phyloP scores from a whole-genome alignment of 2,797 vertebrate species.

The Dallia pectoralis region DNA sequence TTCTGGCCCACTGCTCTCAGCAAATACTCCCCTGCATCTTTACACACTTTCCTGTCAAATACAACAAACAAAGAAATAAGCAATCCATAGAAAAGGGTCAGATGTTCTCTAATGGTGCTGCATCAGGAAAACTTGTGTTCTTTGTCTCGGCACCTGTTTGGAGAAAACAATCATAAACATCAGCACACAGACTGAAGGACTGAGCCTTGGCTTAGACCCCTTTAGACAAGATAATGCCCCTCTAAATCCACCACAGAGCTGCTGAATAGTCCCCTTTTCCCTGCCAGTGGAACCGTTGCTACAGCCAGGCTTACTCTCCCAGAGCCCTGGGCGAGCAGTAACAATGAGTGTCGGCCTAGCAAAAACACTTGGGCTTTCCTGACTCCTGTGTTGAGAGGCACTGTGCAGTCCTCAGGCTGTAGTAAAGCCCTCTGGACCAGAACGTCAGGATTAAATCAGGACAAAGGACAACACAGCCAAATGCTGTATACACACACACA shows the following conservation, averaged over 20 bases:
- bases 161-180: conserved; percentile 16
- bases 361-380: conserved; percentile 18
- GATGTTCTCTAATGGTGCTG: neutral
- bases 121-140: conserved; percentile 3
- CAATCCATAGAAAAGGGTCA: neutral
- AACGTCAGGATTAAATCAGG: neutral
- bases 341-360: conserved; percentile 24
- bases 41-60: too few species aligned
- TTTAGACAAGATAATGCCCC: conserved; percentile 33
- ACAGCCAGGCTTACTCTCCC: conserved; percentile 12
- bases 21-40: too few species aligned
- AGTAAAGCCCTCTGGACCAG: neutral
- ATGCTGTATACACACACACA: conserved; percentile 10
- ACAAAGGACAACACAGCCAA: neutral
- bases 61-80: too few species aligned
- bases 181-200: conserved; percentile 16
- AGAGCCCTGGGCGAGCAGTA: conserved; percentile 25
- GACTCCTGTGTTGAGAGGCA: neutral
- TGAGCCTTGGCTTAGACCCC: conserved; percentile 28
- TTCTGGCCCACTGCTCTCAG: too few species aligned
- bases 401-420: neutral
- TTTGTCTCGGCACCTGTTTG: conserved; percentile 21
- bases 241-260: conserved; percentile 33
- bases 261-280: conserved; percentile 24
- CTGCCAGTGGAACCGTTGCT: conserved; percentile 2